phyloP scores from a whole-genome alignment of 1,140 invertebrate species.

The Fopius arisanus region DNA sequence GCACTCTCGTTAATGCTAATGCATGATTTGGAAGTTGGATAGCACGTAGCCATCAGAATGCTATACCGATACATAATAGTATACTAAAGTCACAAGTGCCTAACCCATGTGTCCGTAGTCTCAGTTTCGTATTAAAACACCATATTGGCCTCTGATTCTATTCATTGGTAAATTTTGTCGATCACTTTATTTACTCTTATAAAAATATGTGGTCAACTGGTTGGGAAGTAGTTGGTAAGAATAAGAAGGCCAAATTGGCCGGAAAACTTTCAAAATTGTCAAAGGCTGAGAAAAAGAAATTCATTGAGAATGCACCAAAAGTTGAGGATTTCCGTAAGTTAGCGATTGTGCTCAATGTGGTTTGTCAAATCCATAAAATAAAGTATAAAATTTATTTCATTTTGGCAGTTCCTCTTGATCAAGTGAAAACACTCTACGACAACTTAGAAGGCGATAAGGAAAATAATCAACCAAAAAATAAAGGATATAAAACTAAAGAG shows the following conservation, averaged over 20 bases:
- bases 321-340: conserved; percentile 72
- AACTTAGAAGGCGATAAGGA: conserved; percentile 61
- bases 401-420: conserved; percentile 59
- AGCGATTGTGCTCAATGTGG: too few species aligned
- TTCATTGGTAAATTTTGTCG: neutral
- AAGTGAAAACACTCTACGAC: conserved; percentile 63
- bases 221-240: conserved; percentile 82
- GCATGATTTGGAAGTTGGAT: too few species aligned
- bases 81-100: too few species aligned
- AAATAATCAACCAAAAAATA: conserved; percentile 59
- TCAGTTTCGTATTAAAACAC: too few species aligned
- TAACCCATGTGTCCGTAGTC: too few species aligned
- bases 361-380: neutral
- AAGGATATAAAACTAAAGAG: conserved; percentile 59
- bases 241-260: conserved; percentile 72
- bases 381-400: neutral
- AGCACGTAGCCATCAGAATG: too few species aligned
- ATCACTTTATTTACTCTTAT: neutral
- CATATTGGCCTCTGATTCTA: neutral
- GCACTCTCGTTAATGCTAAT: too few species aligned
- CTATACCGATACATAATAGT: too few species aligned
- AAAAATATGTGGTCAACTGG: conserved; percentile 70
- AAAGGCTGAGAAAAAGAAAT: conserved; percentile 70
- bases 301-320: conserved; percentile 67
- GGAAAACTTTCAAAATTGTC: conserved; percentile 66